Evolutionary conservation across 2,888 invertebrate genomes (phyloP).

Genomic region (Gnatocerus cornutus): DNA sequence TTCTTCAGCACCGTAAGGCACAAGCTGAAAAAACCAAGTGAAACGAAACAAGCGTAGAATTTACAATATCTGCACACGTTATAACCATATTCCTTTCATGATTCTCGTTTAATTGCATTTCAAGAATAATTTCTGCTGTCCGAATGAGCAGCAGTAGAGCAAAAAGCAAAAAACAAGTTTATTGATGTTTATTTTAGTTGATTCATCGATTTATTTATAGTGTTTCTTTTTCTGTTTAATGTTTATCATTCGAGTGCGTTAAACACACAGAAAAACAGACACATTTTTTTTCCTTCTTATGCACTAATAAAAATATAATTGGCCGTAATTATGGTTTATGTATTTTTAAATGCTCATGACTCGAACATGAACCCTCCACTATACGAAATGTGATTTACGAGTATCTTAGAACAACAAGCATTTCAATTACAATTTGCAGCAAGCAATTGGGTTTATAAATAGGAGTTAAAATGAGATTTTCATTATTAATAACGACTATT

Average conservation of each 20-base stretch:
- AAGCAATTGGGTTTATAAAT: conserved; percentile 30
- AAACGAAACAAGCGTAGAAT: too few species aligned
- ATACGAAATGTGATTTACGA: conserved; percentile 35
- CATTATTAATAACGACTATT: conserved; percentile 16
- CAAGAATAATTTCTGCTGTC: not conserved
- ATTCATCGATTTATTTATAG: conserved; percentile 46
- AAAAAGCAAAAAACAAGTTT: conserved; percentile 35
- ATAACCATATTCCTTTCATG: not conserved
- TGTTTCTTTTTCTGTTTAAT: conserved; percentile 38
- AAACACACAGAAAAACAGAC: conserved; percentile 37
- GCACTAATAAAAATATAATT: conserved; percentile 46
- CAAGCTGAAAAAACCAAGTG: too few species aligned
- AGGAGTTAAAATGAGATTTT: conserved; percentile 12
- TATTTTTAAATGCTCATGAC: conserved; percentile 47
- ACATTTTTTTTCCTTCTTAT: conserved; percentile 25
- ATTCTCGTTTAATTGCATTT: not conserved
- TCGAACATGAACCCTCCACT: conserved; percentile 23
- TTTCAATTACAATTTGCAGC: conserved; percentile 37
- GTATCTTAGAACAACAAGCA: conserved; percentile 38
- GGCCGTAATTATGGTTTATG: conserved; percentile 44
- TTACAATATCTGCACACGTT: too few species aligned
- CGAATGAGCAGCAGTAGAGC: not conserved
- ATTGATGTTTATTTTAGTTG: conserved; percentile 39
- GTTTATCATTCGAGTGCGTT: conserved; percentile 37
- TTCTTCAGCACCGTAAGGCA: too few species aligned